These are phyloP conservation scores for Chionoecetes opilio DNA, from an alignment of 1,140 invertebrate genomes.

Conservation along the genomic window DNA sequence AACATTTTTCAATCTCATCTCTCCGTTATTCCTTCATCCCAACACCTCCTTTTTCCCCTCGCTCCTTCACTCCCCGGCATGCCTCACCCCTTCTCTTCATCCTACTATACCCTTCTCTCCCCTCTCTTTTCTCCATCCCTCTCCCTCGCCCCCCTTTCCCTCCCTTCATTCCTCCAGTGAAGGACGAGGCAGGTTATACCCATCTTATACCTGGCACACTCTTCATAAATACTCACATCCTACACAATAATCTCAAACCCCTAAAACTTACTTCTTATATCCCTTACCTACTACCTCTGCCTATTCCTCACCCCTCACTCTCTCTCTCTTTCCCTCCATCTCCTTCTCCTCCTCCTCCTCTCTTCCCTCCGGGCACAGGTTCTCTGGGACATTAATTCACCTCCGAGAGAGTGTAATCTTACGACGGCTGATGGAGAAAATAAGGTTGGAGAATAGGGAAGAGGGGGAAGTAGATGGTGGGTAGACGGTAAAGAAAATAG, in stretches of 20 bases:
- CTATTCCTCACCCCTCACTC: background rate
- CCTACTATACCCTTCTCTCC: background rate
- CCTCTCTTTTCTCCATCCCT: background rate
- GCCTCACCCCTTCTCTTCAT: background rate
- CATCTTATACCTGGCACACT: constrained; percentile 13
- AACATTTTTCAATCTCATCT: background rate
- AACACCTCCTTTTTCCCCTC: background rate
- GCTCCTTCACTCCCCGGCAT: too few relatives aligned
- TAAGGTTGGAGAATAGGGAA: constrained; percentile 47
- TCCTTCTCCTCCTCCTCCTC: background rate
- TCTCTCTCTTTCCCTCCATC: background rate
- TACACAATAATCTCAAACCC: too few relatives aligned
- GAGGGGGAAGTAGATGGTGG: constrained; percentile 21
- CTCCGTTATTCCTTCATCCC: background rate
- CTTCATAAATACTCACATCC: background rate
- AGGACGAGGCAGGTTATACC: background rate
- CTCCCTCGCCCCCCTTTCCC: background rate
- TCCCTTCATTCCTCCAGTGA: background rate
- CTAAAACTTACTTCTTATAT: background rate
- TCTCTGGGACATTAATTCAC: constrained; percentile 52
- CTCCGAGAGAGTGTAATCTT: constrained; percentile 41
- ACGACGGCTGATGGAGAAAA: constrained; percentile 35
- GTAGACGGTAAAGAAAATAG: constrained; percentile 31
- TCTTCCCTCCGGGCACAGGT: constrained; percentile 23
- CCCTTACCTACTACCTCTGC: constrained; percentile 2